These are phyloP conservation scores for Eilema caniola DNA, from an alignment of 2,888 invertebrate genomes.

Conservation along the genomic window DNA sequence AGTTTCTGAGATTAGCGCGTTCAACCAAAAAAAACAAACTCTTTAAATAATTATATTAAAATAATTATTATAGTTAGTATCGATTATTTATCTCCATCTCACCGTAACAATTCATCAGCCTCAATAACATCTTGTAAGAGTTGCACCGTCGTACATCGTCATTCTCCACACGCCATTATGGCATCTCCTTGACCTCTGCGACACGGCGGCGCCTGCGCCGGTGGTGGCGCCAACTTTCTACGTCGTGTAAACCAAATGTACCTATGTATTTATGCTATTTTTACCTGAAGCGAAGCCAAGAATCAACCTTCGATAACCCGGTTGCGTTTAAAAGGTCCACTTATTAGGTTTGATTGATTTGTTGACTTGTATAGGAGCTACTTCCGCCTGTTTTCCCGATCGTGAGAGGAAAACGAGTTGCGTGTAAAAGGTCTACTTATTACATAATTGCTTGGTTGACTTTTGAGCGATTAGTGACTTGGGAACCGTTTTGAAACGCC, in stretches of 20 bases:
- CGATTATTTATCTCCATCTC: not conserved
- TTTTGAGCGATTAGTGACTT: no score
- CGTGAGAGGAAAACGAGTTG: not conserved
- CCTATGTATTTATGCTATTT: not conserved
- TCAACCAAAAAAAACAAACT: no score
- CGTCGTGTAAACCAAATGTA: not conserved
- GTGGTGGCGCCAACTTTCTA: not conserved
- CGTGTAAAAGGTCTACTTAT: no score
- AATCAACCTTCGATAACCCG: not conserved
- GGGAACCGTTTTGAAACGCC: no score
- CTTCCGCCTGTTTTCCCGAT: not conserved
- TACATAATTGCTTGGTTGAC: no score
- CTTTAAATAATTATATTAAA: no score
- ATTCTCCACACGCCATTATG: not conserved
- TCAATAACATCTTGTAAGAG: conserved; percentile 4
- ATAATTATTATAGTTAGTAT: no score
- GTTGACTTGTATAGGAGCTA: not conserved
- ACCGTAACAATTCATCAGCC: not conserved
- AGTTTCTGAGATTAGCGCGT: no score
- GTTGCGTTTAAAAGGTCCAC: not conserved
- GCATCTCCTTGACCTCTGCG: not conserved
- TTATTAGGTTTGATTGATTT: not conserved
- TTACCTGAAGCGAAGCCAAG: not conserved
- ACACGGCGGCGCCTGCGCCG: not conserved
- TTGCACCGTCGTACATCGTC: not conserved